Conservation (phyloP, 2,888 invertebrate genomes). For the Odontothrips loti region DNA sequence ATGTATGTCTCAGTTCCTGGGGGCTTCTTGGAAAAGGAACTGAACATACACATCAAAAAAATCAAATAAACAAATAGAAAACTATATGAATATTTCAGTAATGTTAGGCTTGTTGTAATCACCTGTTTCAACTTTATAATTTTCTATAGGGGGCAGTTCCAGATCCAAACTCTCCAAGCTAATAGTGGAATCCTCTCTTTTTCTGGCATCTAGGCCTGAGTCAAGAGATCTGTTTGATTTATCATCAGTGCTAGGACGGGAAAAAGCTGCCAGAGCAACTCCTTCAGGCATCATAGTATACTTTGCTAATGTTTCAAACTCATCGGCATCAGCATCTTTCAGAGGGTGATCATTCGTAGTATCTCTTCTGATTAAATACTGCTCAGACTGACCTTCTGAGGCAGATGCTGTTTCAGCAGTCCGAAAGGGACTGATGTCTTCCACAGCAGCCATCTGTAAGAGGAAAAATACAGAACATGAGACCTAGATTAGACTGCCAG, state of each 20-base stretch:
- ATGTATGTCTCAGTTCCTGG: slow-evolving; percentile 32
- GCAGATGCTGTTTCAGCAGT: not conserved
- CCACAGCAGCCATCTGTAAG: not conserved
- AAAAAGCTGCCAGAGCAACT: not conserved
- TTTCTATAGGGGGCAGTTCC: slow-evolving; percentile 36
- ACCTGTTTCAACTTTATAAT: slow-evolving; percentile 34
- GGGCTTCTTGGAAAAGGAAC: slow-evolving; percentile 37
- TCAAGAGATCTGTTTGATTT: not conserved
- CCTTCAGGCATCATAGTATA: slow-evolving; percentile 4
- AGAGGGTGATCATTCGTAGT: slow-evolving; percentile 4
- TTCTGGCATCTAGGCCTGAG: not conserved
- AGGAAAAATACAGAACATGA: not conserved
- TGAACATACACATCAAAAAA: not conserved
- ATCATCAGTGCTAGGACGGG: not conserved
- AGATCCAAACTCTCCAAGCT: slow-evolving; percentile 37
- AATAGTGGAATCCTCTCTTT: not conserved
- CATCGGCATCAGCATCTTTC: not conserved
- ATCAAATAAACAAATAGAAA: not conserved
- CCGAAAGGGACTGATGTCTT: not conserved
- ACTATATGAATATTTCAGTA: not conserved
- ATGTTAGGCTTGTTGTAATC: not conserved
- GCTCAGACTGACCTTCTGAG: not conserved
- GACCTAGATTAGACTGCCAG: not conserved
- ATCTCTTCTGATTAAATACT: not conserved
- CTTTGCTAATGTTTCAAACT: not conserved